phyloP scores from a whole-genome alignment of 2,797 vertebrate species.

The Macroramphosus scolopax region DNA sequence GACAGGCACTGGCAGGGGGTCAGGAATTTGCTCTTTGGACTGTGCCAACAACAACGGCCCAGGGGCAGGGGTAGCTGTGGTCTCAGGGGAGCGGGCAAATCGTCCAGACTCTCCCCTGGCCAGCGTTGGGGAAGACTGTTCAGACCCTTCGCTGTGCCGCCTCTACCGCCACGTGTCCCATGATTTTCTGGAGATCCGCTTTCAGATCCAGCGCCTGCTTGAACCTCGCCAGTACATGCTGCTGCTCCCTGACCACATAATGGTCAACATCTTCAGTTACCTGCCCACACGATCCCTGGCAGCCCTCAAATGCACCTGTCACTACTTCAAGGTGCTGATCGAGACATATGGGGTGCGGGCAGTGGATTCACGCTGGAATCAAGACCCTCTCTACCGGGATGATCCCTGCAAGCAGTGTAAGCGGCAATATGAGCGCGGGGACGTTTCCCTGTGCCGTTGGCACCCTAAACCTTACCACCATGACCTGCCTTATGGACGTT shows the following conservation, averaged over 20 bases:
- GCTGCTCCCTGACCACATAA: slow-evolving; percentile 90
- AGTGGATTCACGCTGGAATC: slow-evolving; percentile 91
- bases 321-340: slow-evolving; percentile 90
- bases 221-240: slow-evolving; percentile 96
- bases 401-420: slow-evolving; percentile 98
- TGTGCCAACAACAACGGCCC: slow-evolving; percentile 70
- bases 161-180: slow-evolving; percentile 95
- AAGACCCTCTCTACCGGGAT: slow-evolving; percentile 91
- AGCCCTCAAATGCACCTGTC: slow-evolving; percentile 94
- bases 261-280: slow-evolving; percentile 93
- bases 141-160: slow-evolving; percentile 88
- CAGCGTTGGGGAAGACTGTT: slow-evolving; percentile 49
- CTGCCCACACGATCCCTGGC: slow-evolving; percentile 89
- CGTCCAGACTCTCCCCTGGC: slow-evolving; percentile 71
- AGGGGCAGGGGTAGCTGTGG: slow-evolving; percentile 27
- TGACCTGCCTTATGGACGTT: slow-evolving; percentile 97
- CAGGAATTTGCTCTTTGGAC: slow-evolving; percentile 74
- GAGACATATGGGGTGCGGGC: slow-evolving; percentile 90
- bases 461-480: slow-evolving; percentile 99
- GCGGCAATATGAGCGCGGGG: slow-evolving; percentile 88
- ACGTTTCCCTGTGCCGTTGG: slow-evolving; percentile 96
- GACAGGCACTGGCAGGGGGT: slow-evolving; percentile 41
- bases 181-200: slow-evolving; percentile 95
- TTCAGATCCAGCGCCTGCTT: slow-evolving; percentile 93
- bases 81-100: slow-evolving; percentile 42